Evolutionary conservation across 2,888 invertebrate species (phyloP).

Genomic region (Netelia melanura): DNA sequence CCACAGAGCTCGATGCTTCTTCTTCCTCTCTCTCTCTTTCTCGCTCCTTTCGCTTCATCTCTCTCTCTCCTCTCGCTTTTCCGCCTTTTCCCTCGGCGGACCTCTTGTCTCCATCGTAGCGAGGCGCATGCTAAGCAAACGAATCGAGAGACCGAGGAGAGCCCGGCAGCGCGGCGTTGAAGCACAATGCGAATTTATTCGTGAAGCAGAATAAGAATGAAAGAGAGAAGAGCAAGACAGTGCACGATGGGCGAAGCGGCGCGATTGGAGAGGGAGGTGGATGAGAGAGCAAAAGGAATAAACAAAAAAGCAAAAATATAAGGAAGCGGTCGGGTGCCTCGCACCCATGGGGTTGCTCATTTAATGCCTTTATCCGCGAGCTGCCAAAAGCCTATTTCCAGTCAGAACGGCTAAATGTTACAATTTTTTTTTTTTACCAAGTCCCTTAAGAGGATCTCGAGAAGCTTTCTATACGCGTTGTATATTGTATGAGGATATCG

Average conservation of each 20-base stretch:
- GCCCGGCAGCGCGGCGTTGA: conserved; percentile 69
- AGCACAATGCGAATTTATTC: conserved; percentile 76
- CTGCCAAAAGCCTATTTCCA: conserved; percentile 37
- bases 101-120: conserved; percentile 63
- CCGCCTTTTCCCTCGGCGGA: conserved; percentile 58
- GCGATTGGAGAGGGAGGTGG: background rate
- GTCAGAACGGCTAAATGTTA: conserved; percentile 28
- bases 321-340: conserved; percentile 8
- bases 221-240: conserved; percentile 57
- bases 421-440: conserved; percentile 39
- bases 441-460: conserved; percentile 46
- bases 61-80: conserved; percentile 36
- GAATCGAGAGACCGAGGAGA: conserved; percentile 71
- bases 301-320: conserved; percentile 32
- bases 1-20: conserved; percentile 62
- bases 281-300: conserved; percentile 18
- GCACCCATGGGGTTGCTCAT: conserved; percentile 30
- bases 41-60: conserved; percentile 31
- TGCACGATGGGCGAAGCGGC: background rate
- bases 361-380: conserved; percentile 32
- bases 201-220: conserved; percentile 72
- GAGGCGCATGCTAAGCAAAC: conserved; percentile 78
- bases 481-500: conserved; percentile 1
- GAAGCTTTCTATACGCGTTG: conserved; percentile 13
- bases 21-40: conserved; percentile 38